A percentile compares a stretch with the other conserved stretches of the same genome.
phyloP scores from a whole-genome alignment of 2,888 invertebrate species.

The Boloria selene region DNA sequence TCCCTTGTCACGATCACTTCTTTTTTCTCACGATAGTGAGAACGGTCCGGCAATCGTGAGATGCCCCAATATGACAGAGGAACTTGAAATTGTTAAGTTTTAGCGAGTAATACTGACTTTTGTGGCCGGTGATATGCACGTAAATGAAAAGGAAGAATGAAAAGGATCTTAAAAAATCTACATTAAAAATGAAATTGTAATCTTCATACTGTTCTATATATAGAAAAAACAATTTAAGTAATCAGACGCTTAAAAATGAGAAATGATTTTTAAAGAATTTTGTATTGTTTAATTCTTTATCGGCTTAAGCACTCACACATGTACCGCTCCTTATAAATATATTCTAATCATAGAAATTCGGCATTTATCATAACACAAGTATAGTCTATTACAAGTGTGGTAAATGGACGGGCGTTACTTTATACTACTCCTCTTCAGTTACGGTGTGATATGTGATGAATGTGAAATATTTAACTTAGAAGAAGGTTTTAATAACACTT shows the following conservation, averaged over 20 bases:
- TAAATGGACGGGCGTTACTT: conserved; percentile 16
- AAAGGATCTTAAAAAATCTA: too few relatives aligned
- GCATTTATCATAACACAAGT: conserved; percentile 41
- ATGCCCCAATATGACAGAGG: too few relatives aligned
- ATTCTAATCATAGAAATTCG: conserved; percentile 40
- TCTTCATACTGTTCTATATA: too few relatives aligned
- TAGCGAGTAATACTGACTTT: too few relatives aligned
- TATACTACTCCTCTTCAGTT: conserved; percentile 24
- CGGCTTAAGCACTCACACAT: conserved; percentile 21
- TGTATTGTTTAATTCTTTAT: conserved; percentile 23
- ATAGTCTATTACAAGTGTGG: conserved; percentile 32
- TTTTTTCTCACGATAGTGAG: too few relatives aligned
- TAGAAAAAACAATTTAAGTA: too few relatives aligned
- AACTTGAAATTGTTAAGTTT: too few relatives aligned
- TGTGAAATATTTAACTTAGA: conserved; percentile 57
- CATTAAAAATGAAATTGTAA: too few relatives aligned
- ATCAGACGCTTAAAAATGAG: conserved; percentile 3
- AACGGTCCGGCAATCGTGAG: too few relatives aligned
- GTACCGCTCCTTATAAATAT: conserved; percentile 38
- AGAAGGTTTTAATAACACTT: conserved; percentile 45
- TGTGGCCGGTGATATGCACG: too few relatives aligned
- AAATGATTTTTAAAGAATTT: background rate
- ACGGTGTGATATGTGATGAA: conserved; percentile 32
- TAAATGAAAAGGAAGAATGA: too few relatives aligned
- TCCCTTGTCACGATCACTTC: too few relatives aligned